Evolutionary conservation across 2,888 invertebrate species (phyloP).

Genomic region (Dicyrtomina minuta): DNA sequence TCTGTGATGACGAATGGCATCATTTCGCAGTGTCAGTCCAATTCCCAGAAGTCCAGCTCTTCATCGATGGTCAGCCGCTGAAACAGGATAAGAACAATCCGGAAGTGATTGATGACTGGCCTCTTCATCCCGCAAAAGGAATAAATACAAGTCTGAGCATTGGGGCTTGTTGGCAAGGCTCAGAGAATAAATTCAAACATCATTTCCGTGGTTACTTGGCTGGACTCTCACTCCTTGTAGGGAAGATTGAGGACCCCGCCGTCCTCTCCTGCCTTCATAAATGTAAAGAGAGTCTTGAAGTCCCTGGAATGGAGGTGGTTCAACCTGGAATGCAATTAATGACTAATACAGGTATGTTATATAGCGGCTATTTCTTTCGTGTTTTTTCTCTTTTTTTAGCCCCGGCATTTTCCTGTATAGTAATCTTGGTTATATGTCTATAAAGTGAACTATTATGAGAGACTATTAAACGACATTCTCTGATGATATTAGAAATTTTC

Average conservation of each 20-base stretch:
- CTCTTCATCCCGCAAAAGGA: constrained; percentile 90
- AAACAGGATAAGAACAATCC: constrained; percentile 75
- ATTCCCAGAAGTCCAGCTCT: constrained; percentile 84
- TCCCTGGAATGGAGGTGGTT: constrained; percentile 72
- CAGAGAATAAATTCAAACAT: constrained; percentile 87
- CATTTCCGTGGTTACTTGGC: constrained; percentile 86
- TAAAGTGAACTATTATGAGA: no score
- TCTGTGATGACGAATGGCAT: constrained; percentile 98
- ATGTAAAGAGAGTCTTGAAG: constrained; percentile 78
- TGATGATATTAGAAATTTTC: no score
- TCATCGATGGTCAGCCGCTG: constrained; percentile 80
- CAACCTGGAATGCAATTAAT: constrained; percentile 77
- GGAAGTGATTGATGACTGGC: constrained; percentile 99
- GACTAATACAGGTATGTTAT: constrained; percentile 63
- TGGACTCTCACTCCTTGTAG: constrained; percentile 74
- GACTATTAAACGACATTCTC: no score
- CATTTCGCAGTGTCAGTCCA: constrained; percentile 93
- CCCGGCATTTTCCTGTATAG: neutral
- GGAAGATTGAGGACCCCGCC: constrained; percentile 72
- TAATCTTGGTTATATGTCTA: no score
- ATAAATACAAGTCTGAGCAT: constrained; percentile 90
- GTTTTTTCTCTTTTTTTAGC: neutral
- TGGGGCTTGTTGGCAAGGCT: constrained; percentile 98
- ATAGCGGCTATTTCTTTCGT: no score
- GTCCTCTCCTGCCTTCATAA: constrained; percentile 76